phyloP scores from a whole-genome alignment of 2,113 vertebrate species.

The Solea senegalensis region DNA sequence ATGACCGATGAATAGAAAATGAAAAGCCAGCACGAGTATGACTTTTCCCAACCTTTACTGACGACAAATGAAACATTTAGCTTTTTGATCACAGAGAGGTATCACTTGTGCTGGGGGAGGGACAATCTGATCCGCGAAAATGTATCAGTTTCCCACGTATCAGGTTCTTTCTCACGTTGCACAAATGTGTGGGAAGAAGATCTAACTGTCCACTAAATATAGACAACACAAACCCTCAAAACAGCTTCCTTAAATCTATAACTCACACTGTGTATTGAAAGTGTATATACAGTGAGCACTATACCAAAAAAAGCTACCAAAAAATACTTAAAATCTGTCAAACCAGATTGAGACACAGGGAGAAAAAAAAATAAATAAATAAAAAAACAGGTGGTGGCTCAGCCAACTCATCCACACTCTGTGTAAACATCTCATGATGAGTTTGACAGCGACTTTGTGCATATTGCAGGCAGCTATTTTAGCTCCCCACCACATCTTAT shows the following conservation, averaged over 20 bases:
- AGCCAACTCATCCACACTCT: background rate
- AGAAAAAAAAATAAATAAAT: background rate
- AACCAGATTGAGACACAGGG: background rate
- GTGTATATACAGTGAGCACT: too few species aligned
- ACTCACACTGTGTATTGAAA: background rate
- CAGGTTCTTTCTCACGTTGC: slow-evolving; percentile 12
- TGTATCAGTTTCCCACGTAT: background rate
- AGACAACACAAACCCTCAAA: background rate
- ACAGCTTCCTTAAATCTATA: background rate
- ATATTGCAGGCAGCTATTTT: background rate
- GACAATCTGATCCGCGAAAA: slow-evolving; percentile 6
- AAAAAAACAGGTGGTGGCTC: background rate
- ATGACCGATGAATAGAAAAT: background rate
- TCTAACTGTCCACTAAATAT: background rate
- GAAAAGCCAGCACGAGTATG: background rate
- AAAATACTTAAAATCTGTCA: background rate
- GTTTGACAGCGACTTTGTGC: background rate
- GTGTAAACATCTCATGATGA: background rate
- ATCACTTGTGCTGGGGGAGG: background rate
- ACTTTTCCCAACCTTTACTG: background rate
- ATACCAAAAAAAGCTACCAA: background rate
- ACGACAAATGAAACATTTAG: background rate
- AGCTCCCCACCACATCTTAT: background rate
- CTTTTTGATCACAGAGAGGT: background rate
- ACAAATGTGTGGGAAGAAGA: background rate